A percentile compares a stretch with the other conserved stretches of the same genome.
phyloP scores from a whole-genome alignment of 2,113 vertebrate genomes.

The Notechis scutatus region DNA sequence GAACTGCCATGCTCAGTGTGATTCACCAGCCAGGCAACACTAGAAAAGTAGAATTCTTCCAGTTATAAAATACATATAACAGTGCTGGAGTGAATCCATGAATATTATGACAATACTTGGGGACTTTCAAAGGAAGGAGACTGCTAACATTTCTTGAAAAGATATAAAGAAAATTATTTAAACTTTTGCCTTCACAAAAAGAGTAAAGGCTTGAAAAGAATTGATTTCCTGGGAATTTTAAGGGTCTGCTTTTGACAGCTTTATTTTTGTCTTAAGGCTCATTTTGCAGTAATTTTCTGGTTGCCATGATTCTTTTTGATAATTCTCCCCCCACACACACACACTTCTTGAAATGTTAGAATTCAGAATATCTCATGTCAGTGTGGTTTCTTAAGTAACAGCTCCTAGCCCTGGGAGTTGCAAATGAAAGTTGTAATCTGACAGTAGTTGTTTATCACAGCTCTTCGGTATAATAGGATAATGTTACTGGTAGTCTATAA shows the following conservation, averaged over 20 bases:
- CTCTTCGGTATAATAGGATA: not conserved
- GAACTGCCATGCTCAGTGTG: not conserved
- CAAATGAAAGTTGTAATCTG: not conserved
- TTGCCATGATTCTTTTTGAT: not conserved
- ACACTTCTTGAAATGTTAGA: not conserved
- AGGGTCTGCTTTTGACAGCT: not conserved
- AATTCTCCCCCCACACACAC: not conserved
- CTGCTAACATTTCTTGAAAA: not conserved
- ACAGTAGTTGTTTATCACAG: not conserved
- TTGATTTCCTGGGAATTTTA: slow-evolving; percentile 33
- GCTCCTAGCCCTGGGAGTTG: not conserved
- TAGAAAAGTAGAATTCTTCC: not conserved
- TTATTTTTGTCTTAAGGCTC: not conserved
- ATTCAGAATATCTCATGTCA: not conserved
- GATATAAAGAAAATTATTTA: not conserved
- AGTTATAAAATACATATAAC: not conserved
- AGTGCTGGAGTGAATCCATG: not conserved
- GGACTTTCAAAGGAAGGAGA: not conserved
- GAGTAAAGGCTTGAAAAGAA: not conserved
- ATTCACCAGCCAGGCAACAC: not conserved
- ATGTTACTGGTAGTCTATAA: not conserved
- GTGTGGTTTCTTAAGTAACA: not conserved
- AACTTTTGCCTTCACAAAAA: not conserved
- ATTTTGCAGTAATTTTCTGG: not conserved
- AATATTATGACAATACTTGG: not conserved